Percentiles rank a stretch among this genome's conserved stretches.
These are phyloP conservation scores for Heliconius cydno DNA, from an alignment of 2,888 invertebrate genomes.

Conservation along the genomic window DNA sequence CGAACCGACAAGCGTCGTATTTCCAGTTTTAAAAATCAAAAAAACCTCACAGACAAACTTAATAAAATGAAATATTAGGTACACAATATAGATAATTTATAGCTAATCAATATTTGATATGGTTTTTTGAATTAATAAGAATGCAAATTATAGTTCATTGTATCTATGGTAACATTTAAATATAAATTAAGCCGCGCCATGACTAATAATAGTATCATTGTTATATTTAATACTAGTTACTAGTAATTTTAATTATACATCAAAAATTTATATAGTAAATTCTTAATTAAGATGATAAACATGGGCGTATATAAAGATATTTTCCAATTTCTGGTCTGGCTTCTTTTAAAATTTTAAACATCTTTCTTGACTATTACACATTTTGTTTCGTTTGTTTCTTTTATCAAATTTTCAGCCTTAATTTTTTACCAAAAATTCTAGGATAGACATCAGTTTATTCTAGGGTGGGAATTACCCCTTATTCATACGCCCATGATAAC, in stretches of 20 bases:
- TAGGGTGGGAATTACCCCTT: not conserved
- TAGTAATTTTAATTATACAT: too few relatives aligned
- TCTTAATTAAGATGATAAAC: not conserved
- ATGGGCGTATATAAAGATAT: not conserved
- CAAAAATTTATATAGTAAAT: not conserved
- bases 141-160: not conserved
- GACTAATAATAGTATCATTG: not conserved
- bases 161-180: not conserved
- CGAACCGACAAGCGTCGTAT: not conserved
- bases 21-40: not conserved
- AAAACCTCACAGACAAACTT: not conserved
- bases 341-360: not conserved
- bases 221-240: not conserved
- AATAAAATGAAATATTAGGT: not conserved
- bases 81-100: not conserved
- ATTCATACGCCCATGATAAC: not conserved
- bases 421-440: too few relatives aligned
- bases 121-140: constrained; percentile 1
- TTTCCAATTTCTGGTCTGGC: not conserved
- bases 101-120: constrained; percentile 19
- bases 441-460: not conserved
- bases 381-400: not conserved
- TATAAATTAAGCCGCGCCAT: not conserved
- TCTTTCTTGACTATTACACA: too few relatives aligned
- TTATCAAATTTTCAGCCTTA: too few relatives aligned